Evolutionary conservation across 2,113 vertebrate species (phyloP).

Genomic region (Atlantisia rogersi): DNA sequence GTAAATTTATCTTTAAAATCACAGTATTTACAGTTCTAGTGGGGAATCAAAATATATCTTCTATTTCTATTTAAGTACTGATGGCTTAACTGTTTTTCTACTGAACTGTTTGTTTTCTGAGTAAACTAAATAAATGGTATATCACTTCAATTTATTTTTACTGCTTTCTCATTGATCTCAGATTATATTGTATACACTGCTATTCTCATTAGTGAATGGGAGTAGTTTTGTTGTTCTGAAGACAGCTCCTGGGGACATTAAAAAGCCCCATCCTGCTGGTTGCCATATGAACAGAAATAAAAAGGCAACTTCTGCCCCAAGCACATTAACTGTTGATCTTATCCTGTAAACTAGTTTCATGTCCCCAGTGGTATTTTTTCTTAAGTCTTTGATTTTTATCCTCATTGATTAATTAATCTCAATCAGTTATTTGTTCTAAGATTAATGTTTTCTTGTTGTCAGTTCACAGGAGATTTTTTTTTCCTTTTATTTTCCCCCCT

Average conservation of each 20-base stretch:
- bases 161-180: background rate
- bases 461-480: background rate
- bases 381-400: background rate
- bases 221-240: background rate
- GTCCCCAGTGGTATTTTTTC: background rate
- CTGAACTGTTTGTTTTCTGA: constrained; percentile 20
- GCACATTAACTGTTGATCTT: background rate
- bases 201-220: background rate
- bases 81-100: background rate
- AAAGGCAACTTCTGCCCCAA: background rate
- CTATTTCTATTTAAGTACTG: background rate
- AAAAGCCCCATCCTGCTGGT: background rate
- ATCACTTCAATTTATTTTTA: background rate
- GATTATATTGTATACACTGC: background rate
- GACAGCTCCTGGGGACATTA: background rate
- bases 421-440: background rate
- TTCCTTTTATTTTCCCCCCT: background rate
- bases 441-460: background rate
- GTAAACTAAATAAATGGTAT: constrained; percentile 26
- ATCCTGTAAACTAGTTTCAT: background rate
- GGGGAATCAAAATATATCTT: background rate
- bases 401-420: constrained; percentile 15
- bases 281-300: constrained; percentile 7
- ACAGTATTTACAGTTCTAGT: background rate
- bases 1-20: background rate